Evolutionary conservation across 2,797 vertebrate species (phyloP).

Genomic region (Eurystomus glaucurus): DNA sequence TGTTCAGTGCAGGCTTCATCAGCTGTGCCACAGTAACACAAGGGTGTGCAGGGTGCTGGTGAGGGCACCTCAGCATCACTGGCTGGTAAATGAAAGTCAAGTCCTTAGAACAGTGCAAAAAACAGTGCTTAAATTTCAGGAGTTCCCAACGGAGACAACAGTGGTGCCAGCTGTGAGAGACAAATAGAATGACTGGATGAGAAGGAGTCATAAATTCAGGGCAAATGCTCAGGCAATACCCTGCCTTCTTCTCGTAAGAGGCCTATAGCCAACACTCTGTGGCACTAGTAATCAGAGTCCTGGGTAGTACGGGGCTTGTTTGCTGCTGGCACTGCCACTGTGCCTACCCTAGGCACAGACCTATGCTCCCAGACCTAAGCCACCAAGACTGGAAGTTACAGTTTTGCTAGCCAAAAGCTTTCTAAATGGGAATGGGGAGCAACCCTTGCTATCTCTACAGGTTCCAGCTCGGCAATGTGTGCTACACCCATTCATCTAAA

Average conservation of each 20-base stretch:
- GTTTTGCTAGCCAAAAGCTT: background rate
- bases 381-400: background rate
- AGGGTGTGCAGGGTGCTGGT: accelerated
- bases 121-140: background rate
- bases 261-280: background rate
- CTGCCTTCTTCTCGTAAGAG: background rate
- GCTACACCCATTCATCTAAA: constrained; percentile 55
- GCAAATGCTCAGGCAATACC: background rate
- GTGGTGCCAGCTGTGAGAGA: background rate
- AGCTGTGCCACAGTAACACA: background rate
- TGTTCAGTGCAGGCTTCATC: background rate
- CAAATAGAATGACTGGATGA: background rate
- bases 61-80: background rate
- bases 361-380: background rate
- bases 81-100: background rate
- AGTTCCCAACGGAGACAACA: background rate
- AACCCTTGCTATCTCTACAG: background rate
- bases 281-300: background rate
- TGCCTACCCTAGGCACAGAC: background rate
- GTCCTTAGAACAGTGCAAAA: background rate
- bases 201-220: background rate
- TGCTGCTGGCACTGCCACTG: background rate
- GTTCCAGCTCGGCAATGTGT: background rate
- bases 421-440: background rate
- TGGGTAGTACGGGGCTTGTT: background rate